Evolutionary conservation across 1,140 invertebrate genomes (phyloP).

Genomic region (Phymastichus coffea): DNA sequence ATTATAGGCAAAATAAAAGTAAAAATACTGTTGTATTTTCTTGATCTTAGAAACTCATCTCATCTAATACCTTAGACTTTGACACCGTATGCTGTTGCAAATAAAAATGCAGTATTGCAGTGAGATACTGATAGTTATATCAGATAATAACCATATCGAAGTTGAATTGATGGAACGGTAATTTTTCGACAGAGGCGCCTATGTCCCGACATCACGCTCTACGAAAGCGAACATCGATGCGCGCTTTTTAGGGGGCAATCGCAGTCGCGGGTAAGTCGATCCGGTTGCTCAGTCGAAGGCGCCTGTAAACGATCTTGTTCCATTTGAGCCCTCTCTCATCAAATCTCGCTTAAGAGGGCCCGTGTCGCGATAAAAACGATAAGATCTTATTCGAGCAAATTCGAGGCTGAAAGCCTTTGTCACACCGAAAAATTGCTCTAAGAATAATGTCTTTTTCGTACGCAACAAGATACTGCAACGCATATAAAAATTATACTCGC

Average conservation of each 20-base stretch:
- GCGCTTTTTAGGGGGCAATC: slow-evolving; percentile 22
- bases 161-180: too few species aligned
- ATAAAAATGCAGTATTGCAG: too few species aligned
- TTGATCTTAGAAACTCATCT: too few species aligned
- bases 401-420: slow-evolving; percentile 23
- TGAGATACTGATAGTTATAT: too few species aligned
- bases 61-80: too few species aligned
- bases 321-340: slow-evolving; percentile 35
- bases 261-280: slow-evolving; percentile 30
- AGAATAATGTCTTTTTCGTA: slow-evolving; percentile 19
- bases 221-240: slow-evolving; percentile 3
- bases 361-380: slow-evolving; percentile 20
- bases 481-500: slow-evolving; percentile 11
- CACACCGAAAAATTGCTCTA: slow-evolving; percentile 18
- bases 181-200: slow-evolving; percentile 8
- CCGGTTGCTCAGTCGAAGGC: slow-evolving; percentile 40
- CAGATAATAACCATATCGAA: too few species aligned
- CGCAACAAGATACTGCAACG: not conserved
- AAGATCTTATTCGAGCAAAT: slow-evolving; percentile 26
- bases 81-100: too few species aligned
- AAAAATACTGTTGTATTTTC: too few species aligned
- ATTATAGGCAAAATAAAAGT: too few species aligned
- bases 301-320: slow-evolving; percentile 19
- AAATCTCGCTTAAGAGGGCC: slow-evolving; percentile 42
- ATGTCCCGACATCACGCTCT: slow-evolving; percentile 3